phyloP scores from a whole-genome alignment of 30 jellyfish, hydroid and myxozoan species.

The Chrysaora quinquecirrha region DNA sequence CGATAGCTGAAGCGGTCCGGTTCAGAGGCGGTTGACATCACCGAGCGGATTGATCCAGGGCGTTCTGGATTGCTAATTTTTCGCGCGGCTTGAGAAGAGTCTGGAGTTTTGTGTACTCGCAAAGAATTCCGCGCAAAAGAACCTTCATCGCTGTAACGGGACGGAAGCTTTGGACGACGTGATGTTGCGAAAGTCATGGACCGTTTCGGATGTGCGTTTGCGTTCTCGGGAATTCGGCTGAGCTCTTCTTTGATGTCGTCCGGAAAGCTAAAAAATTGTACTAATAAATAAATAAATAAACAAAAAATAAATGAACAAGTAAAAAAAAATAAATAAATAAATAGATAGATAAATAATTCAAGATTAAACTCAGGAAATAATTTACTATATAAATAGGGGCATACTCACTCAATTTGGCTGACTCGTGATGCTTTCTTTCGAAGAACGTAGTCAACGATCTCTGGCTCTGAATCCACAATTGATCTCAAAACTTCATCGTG shows the following conservation, averaged over 20 bases:
- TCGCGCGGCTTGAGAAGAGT: slow-evolving; percentile 23
- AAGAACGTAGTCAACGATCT: slow-evolving; percentile 89
- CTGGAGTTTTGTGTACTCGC: slow-evolving; percentile 36
- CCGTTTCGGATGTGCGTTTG: slow-evolving; percentile 41
- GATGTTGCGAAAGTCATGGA: slow-evolving; percentile 56
- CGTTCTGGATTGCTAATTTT: slow-evolving; percentile 56
- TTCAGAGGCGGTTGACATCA: slow-evolving; percentile 57
- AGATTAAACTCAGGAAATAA: too few relatives aligned
- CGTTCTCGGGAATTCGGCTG: slow-evolving; percentile 41
- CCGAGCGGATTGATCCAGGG: slow-evolving; percentile 68
- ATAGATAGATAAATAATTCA: too few relatives aligned
- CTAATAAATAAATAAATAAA: too few relatives aligned
- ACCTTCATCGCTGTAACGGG: slow-evolving; percentile 73
- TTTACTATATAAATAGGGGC: too few relatives aligned
- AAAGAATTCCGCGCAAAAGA: slow-evolving; percentile 47
- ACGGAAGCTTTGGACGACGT: slow-evolving; percentile 25
- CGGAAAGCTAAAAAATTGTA: slow-evolving; percentile 47
- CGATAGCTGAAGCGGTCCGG: slow-evolving; percentile 61
- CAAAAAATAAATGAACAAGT: too few relatives aligned
- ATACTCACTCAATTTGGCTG: slow-evolving; percentile 77
- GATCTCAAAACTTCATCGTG: slow-evolving; percentile 81
- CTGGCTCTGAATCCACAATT: slow-evolving; percentile 88
- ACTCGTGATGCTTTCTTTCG: slow-evolving; percentile 82
- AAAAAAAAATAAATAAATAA: too few relatives aligned
- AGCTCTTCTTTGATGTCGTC: slow-evolving; percentile 62